These are phyloP conservation scores for Mustela lutreola DNA, from an alignment of 2,113 vertebrate genomes.

Conservation along the genomic window DNA sequence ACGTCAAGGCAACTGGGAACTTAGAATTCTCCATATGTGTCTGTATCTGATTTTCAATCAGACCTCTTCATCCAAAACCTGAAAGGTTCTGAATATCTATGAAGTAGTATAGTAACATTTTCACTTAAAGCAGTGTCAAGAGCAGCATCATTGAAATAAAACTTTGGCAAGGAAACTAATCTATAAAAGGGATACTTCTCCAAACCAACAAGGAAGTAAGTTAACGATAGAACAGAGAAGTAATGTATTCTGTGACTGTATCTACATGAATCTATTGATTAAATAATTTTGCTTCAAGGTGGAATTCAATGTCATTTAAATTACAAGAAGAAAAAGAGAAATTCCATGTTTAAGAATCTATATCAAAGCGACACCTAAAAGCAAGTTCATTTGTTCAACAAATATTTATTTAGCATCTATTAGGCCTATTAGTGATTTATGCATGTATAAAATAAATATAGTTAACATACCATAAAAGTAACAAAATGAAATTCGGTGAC, in stretches of 20 bases:
- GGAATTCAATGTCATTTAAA: constrained; percentile 20
- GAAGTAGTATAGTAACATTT: constrained; percentile 82
- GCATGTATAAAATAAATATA: background rate
- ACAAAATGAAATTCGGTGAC: background rate
- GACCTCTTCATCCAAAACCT: constrained; percentile 85
- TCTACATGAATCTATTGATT: background rate
- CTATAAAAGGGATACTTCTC: constrained; percentile 51
- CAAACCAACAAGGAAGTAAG: constrained; percentile 43
- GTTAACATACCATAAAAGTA: background rate
- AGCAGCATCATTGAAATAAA: constrained; percentile 61
- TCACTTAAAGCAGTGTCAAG: constrained; percentile 67
- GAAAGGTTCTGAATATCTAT: constrained; percentile 86
- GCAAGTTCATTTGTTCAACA: constrained; percentile 14
- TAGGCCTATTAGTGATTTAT: background rate
- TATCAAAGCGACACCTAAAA: background rate
- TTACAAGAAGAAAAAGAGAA: background rate
- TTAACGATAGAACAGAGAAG: background rate
- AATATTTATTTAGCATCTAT: constrained; percentile 5
- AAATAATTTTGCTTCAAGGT: background rate
- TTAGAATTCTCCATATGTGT: constrained; percentile 85
- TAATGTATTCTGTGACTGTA: background rate
- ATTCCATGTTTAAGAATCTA: constrained; percentile 3
- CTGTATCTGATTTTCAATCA: constrained; percentile 90
- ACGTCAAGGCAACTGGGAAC: constrained; percentile 87
- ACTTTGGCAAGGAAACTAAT: constrained; percentile 63